Conservation (phyloP, 2,113 vertebrate species). For the Dromiciops gliroides region DNA sequence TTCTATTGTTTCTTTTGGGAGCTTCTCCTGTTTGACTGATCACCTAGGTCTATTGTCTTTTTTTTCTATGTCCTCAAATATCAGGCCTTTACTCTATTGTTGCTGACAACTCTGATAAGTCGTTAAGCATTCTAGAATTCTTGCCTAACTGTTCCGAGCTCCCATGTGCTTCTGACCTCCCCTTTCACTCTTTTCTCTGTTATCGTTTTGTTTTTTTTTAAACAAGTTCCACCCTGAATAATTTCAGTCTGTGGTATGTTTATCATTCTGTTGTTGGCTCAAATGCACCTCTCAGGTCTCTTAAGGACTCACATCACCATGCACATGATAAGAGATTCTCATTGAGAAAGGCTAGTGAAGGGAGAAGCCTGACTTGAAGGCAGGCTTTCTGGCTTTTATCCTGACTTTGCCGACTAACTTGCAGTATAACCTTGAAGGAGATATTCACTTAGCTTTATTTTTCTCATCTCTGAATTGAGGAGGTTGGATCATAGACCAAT, state of each 20-base stretch:
- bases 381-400: neutral
- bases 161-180: constrained; percentile 49
- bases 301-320: neutral
- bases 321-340: neutral
- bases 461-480: neutral
- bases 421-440: neutral
- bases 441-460: neutral
- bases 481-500: neutral
- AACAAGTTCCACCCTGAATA: constrained; percentile 55
- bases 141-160: constrained; percentile 52
- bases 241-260: constrained; percentile 57
- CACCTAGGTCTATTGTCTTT: constrained; percentile 35
- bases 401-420: neutral
- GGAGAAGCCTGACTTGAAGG: neutral
- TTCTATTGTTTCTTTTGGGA: constrained; percentile 11
- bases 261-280: neutral
- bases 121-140: constrained; percentile 44
- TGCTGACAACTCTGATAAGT: constrained; percentile 69
- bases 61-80: constrained; percentile 11
- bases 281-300: neutral
- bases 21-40: constrained; percentile 50
- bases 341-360: neutral
- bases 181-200: constrained; percentile 52
- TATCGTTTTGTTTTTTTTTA: constrained; percentile 26
- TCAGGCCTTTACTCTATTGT: constrained; percentile 51